These are phyloP conservation scores for Neopelma chrysocephalum DNA, from an alignment of 2,797 vertebrate genomes.

Conservation along the genomic window DNA sequence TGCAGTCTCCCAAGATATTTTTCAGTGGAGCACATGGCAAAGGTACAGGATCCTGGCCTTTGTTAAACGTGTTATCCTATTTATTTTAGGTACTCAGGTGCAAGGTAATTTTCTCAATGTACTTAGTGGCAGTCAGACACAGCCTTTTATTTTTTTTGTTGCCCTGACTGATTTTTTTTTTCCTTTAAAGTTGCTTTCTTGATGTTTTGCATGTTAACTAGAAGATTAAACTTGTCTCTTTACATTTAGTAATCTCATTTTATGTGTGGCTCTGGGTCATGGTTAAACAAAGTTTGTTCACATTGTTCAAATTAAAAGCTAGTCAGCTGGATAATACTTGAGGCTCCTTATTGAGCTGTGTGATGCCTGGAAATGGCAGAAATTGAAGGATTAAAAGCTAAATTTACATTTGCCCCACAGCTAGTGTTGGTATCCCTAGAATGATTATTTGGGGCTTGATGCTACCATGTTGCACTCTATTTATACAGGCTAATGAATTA, in stretches of 20 bases:
- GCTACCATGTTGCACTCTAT: background rate
- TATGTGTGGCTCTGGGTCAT: background rate
- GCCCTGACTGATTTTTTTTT: background rate
- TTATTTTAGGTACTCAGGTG: background rate
- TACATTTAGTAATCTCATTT: slow-evolving; percentile 38
- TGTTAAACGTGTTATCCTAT: background rate
- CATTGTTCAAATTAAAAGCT: slow-evolving; percentile 10
- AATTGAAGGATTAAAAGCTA: slow-evolving; percentile 37
- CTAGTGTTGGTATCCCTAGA: background rate
- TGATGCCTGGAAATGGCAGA: slow-evolving; percentile 20
- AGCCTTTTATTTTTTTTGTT: background rate
- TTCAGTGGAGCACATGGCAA: background rate
- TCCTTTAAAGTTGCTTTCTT: background rate
- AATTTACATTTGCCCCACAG: background rate
- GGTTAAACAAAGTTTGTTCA: slow-evolving; percentile 22
- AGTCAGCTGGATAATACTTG: background rate
- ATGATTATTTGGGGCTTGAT: background rate
- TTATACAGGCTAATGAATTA: background rate
- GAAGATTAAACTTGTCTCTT: too few relatives aligned
- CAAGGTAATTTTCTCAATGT: background rate
- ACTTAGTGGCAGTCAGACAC: background rate
- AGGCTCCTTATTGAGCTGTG: background rate
- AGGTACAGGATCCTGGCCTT: background rate
- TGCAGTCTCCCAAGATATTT: background rate
- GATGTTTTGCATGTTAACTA: slow-evolving; percentile 14